These are phyloP conservation scores for Spizella passerina DNA, from an alignment of 2,797 vertebrate species.

Conservation along the genomic window DNA sequence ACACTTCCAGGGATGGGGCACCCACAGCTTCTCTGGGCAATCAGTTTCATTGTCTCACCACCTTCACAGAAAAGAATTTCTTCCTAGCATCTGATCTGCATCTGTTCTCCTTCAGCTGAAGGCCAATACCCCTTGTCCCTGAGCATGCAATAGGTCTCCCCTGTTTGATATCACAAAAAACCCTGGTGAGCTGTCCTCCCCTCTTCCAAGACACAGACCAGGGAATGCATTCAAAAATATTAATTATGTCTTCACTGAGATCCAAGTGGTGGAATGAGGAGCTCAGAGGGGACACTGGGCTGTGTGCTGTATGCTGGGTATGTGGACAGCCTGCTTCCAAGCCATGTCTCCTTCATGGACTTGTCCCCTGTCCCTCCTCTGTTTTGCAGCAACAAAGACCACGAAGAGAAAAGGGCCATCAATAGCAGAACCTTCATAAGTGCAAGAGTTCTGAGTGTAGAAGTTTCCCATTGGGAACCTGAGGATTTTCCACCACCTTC, in stretches of 20 bases:
- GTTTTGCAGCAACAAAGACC: not conserved
- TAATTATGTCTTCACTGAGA: not conserved
- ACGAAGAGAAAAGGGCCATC: not conserved
- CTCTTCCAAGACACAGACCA: not conserved
- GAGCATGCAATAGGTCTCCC: not conserved
- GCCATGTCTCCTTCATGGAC: not conserved
- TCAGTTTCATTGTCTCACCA: not conserved
- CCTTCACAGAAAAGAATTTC: not conserved
- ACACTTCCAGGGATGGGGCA: not conserved
- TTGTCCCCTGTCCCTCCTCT: not conserved
- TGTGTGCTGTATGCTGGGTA: fast-evolving
- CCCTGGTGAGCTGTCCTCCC: not conserved
- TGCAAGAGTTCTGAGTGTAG: not conserved
- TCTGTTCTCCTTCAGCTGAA: not conserved
- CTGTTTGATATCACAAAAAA: not conserved
- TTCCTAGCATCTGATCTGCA: not conserved
- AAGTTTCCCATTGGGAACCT: not conserved
- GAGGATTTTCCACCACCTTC: not conserved
- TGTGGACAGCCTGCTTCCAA: not conserved
- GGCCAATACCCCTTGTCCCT: not conserved
- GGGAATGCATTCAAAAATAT: not conserved
- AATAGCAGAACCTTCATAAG: not conserved
- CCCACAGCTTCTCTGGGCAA: not conserved
- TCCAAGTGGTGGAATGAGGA: not conserved
- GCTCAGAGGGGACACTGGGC: not conserved